A percentile compares a stretch with the other conserved stretches of the same genome.
phyloP scores from a whole-genome alignment of 2,888 invertebrate genomes.

The Drosophila atroscutellata region DNA sequence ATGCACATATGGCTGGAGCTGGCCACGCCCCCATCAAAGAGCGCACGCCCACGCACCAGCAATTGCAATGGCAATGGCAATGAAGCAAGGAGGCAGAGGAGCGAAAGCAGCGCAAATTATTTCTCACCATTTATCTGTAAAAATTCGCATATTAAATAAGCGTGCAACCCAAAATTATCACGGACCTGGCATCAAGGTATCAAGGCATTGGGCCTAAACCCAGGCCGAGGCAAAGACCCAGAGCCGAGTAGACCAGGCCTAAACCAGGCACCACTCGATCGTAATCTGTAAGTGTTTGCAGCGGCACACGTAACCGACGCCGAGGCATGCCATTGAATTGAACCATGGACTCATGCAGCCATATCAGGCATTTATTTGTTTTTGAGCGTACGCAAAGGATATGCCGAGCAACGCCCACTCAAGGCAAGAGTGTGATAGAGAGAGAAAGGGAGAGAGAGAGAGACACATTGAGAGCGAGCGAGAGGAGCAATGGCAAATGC shows the following conservation, averaged over 20 bases:
- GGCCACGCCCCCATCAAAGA: conserved; percentile 62
- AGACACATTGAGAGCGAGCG: not conserved
- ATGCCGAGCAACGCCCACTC: conserved; percentile 71
- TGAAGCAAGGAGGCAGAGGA: conserved; percentile 19
- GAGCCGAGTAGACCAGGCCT: conserved; percentile 24
- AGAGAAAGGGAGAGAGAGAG: not conserved
- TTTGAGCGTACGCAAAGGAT: conserved; percentile 76
- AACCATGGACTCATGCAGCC: conserved; percentile 1
- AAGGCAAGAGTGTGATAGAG: not conserved
- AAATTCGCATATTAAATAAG: conserved; percentile 84
- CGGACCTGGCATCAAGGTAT: conserved; percentile 82
- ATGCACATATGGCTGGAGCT: conserved; percentile 28
- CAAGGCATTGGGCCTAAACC: conserved; percentile 16
- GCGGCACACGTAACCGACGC: conserved; percentile 62
- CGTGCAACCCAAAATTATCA: conserved; percentile 84
- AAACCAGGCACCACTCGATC: conserved; percentile 59
- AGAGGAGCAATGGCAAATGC: conserved; percentile 20
- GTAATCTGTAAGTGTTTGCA: conserved; percentile 77
- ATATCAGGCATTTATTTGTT: conserved; percentile 70
- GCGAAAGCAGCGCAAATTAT: conserved; percentile 79
- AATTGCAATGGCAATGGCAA: conserved; percentile 14
- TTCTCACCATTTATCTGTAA: conserved; percentile 83
- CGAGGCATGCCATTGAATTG: conserved; percentile 31
- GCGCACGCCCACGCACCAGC: conserved; percentile 65
- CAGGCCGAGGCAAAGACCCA: not conserved